Percentiles rank a stretch among this genome's conserved stretches.
Conservation (phyloP, 2,113 vertebrate species). For the Mionectes macconnelli region DNA sequence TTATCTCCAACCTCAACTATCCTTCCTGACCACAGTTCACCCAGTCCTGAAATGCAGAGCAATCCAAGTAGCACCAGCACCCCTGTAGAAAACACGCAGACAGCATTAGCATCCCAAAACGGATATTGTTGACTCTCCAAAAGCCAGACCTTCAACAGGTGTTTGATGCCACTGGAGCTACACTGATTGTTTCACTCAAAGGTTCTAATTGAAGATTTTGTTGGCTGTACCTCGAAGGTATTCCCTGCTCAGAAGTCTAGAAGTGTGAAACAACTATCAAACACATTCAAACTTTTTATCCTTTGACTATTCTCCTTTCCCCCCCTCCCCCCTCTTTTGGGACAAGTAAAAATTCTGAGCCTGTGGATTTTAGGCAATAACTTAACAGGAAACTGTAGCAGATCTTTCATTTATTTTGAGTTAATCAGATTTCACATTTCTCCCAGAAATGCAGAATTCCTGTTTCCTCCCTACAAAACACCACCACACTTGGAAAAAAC, state of each 20-base stretch:
- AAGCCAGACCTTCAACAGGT: neutral
- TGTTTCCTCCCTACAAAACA: neutral
- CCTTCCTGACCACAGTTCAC: neutral
- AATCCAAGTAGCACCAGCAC: neutral
- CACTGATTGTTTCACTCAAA: neutral
- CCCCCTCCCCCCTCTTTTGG: rapidly evolving
- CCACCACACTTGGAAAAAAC: neutral
- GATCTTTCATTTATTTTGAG: neutral
- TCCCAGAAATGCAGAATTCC: neutral
- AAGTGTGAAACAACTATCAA: neutral
- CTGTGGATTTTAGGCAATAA: neutral
- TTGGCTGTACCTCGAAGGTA: neutral
- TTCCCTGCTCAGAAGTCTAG: neutral
- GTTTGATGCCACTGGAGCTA: neutral
- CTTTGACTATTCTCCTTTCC: neutral
- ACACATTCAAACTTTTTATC: neutral
- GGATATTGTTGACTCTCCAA: rapidly evolving
- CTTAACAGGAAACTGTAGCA: neutral
- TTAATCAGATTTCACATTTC: neutral
- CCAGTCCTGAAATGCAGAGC: neutral
- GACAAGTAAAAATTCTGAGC: neutral
- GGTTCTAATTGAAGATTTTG: neutral
- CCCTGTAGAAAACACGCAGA: neutral
- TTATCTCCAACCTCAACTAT: neutral
- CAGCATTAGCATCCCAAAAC: rapidly evolving